Evolutionary conservation across 2,113 vertebrate genomes (phyloP).

Genomic region (Cinclus cinclus): DNA sequence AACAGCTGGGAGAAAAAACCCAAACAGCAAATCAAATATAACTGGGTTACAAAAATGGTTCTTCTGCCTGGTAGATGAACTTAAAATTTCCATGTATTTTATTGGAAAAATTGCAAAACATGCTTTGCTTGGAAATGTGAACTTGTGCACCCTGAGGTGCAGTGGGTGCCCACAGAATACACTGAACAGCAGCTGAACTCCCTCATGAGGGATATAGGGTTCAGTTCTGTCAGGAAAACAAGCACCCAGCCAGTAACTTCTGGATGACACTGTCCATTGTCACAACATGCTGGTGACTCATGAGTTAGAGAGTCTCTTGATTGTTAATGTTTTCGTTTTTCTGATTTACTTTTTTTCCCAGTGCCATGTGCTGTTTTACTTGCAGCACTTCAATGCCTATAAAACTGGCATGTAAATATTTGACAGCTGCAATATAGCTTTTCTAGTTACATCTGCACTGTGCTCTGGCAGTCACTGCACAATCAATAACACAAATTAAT

Average conservation of each 20-base stretch:
- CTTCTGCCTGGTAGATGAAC: neutral
- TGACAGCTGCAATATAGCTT: neutral
- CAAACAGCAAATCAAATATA: neutral
- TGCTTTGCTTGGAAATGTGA: neutral
- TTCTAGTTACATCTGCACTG: neutral
- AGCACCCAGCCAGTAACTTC: neutral
- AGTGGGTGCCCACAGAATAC: neutral
- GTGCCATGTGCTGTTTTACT: neutral
- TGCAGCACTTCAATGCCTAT: neutral
- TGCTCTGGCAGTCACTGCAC: neutral
- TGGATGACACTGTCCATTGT: accelerated
- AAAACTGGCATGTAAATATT: neutral
- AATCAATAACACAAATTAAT: neutral
- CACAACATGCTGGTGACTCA: accelerated
- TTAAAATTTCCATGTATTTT: neutral
- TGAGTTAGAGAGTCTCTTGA: neutral
- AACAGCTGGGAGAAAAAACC: neutral
- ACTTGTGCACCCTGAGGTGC: neutral
- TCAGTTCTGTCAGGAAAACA: neutral
- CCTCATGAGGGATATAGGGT: neutral
- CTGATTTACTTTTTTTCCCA: neutral
- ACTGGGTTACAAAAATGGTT: neutral
- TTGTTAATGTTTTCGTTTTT: neutral
- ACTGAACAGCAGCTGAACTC: neutral
- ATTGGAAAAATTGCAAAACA: neutral